Evolutionary conservation across 2,113 vertebrate genomes (phyloP), one percentile per base, ranked within the genome.

Genomic region (Phaethornis superciliosus): DNA sequence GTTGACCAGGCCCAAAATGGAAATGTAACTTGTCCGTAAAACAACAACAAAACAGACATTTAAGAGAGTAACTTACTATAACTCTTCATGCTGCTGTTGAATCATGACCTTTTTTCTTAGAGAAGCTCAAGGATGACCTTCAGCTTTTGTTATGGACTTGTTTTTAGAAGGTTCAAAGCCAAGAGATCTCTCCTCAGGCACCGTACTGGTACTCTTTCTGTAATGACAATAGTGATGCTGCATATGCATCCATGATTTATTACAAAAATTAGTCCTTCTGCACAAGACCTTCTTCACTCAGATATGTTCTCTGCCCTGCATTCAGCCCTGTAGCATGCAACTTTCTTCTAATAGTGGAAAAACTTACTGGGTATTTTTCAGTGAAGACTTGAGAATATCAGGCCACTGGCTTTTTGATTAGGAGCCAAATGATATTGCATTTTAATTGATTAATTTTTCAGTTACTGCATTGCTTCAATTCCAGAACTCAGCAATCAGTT

Each of bases 381-480:
- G 0, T 75, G n/a, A 90, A 81, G 46, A 94, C 62, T 87, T 93
- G 70, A 94, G 60, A 85, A 30, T 52, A 85, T 76, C n/a, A 8
- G 56, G 84, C 51, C 5, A 4, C 22, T 78, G 68, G 47, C 68
- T 83, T 92, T 96, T 95, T 94, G 81, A 89, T 95, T 93, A 88
- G 82, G 55, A 94, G 56, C 63, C 90, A 94, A 96, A 93, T 63
- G 12, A 91, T 70, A 94, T 83, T 90, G 85, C 60, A 63, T 75
- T 95, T 88, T 83, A 95, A 92, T 82, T 72, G 80, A 95, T 83
- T 93, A 72, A 85, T 93, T 94, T 96, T 94, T 94, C 89, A 92
- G 60, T 81, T 81, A 92, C 58, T 84, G 78, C 58, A 92, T 37
- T 94, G 83, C 74, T 96, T 37, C 95, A 89, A 15, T 91, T 94